These are phyloP conservation scores for Heliconius hewitsoni DNA, from an alignment of 1,140 invertebrate genomes.

Conservation along the genomic window DNA sequence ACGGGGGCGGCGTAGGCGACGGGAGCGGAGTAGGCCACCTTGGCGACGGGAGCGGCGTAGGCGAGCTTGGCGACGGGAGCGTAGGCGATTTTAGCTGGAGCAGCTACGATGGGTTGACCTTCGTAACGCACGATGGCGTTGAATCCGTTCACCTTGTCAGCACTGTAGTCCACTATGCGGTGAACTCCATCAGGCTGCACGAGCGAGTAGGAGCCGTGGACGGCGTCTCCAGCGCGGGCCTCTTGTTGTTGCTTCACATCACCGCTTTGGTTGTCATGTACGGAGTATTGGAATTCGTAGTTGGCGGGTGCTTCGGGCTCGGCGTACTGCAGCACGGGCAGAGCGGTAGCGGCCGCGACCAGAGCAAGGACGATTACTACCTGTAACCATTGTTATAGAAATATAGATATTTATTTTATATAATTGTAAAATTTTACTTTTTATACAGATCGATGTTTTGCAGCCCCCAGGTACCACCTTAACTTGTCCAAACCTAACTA, in stretches of 20 bases:
- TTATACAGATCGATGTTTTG: no score
- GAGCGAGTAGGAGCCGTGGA: constrained; percentile 83
- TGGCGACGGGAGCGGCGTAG: constrained; percentile 40
- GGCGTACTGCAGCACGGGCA: constrained; percentile 57
- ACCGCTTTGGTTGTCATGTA: constrained; percentile 82
- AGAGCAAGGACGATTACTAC: constrained; percentile 57
- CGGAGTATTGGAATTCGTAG: constrained; percentile 85
- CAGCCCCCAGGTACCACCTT: no score
- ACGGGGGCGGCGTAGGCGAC: constrained; percentile 48
- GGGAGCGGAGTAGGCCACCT: constrained; percentile 50
- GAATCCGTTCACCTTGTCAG: constrained; percentile 61
- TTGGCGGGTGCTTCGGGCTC: constrained; percentile 82
- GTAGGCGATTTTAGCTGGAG: constrained; percentile 22
- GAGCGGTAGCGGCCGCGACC: constrained; percentile 57
- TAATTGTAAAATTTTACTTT: no score
- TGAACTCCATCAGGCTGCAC: constrained; percentile 81
- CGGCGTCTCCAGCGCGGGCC: constrained; percentile 81
- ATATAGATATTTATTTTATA: no score
- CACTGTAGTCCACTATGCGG: constrained; percentile 84
- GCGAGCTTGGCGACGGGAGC: constrained; percentile 42
- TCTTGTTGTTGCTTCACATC: constrained; percentile 77
- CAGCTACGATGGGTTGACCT: constrained; percentile 46
- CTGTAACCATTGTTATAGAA: constrained; percentile 42
- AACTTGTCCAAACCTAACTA: no score
- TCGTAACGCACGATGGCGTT: constrained; percentile 67